Conservation (phyloP, 1,140 invertebrate species). For the Drosophila tropicalis region DNA sequence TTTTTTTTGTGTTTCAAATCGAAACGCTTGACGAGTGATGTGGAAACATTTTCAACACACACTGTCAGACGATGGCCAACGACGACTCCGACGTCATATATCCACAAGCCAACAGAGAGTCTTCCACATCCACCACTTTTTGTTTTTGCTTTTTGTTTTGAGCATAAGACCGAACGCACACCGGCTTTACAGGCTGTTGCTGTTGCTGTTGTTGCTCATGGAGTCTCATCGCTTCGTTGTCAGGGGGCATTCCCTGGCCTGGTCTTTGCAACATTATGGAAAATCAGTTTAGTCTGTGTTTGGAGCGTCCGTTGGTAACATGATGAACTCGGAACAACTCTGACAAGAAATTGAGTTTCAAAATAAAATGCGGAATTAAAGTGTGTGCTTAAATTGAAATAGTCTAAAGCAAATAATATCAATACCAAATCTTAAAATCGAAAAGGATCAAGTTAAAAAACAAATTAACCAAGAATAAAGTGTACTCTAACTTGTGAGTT, state of each 20-base stretch:
- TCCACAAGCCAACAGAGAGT: constrained; percentile 53
- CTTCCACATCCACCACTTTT: constrained; percentile 43
- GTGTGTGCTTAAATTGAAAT: constrained; percentile 24
- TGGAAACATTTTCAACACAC: constrained; percentile 83
- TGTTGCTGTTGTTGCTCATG: constrained; percentile 67
- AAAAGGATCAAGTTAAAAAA: neutral
- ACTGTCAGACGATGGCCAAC: constrained; percentile 33
- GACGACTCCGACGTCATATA: constrained; percentile 41
- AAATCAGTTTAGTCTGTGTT: constrained; percentile 81
- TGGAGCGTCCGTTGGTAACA: constrained; percentile 59
- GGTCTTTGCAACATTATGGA: constrained; percentile 72
- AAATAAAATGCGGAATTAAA: neutral
- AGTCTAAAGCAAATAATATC: too few relatives aligned
- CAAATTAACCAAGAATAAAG: neutral
- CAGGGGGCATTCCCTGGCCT: constrained; percentile 67
- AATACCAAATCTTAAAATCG: neutral
- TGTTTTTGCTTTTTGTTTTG: neutral
- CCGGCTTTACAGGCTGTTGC: constrained; percentile 78
- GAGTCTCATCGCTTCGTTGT: constrained; percentile 60
- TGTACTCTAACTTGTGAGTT: neutral
- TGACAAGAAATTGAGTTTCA: neutral
- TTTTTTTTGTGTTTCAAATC: constrained; percentile 53
- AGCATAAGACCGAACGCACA: constrained; percentile 67
- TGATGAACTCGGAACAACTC: constrained; percentile 43
- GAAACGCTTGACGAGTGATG: constrained; percentile 83